Evolutionary conservation across 2,797 vertebrate genomes (phyloP).

Genomic region (Allobates femoralis): DNA sequence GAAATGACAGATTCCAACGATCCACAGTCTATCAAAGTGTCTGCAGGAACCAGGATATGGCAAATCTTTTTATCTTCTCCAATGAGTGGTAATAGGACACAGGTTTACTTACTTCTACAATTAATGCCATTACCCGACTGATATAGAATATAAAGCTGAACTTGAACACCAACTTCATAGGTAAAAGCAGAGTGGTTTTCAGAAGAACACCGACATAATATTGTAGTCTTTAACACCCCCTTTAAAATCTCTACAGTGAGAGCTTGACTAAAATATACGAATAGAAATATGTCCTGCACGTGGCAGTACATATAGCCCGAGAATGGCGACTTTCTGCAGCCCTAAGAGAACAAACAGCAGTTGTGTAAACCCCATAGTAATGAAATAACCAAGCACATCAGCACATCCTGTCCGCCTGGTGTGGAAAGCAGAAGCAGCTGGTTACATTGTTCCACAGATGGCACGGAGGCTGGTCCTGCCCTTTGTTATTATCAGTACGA

Average conservation of each 20-base stretch:
- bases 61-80: too few species aligned
- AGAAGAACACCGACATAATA: too few species aligned
- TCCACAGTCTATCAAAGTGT: too few species aligned
- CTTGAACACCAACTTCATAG: too few species aligned
- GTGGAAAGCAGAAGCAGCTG: conserved; percentile 33
- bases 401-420: neutral
- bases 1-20: too few species aligned
- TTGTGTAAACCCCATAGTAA: neutral
- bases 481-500: neutral
- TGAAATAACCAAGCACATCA: conserved; percentile 6
- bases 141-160: too few species aligned
- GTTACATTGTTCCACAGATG: neutral
- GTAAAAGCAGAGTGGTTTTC: too few species aligned
- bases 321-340: neutral
- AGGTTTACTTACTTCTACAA: too few species aligned
- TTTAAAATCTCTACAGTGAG: neutral
- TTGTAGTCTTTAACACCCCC: too few species aligned
- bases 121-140: too few species aligned
- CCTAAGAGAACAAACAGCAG: neutral
- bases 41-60: too few species aligned
- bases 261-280: neutral
- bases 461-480: neutral
- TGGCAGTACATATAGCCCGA: neutral
- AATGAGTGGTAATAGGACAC: too few species aligned
- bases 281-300: neutral